Base-by-base conservation (phyloP, 1,140 invertebrate species). In the Batillaria attramentaria region DNA sequence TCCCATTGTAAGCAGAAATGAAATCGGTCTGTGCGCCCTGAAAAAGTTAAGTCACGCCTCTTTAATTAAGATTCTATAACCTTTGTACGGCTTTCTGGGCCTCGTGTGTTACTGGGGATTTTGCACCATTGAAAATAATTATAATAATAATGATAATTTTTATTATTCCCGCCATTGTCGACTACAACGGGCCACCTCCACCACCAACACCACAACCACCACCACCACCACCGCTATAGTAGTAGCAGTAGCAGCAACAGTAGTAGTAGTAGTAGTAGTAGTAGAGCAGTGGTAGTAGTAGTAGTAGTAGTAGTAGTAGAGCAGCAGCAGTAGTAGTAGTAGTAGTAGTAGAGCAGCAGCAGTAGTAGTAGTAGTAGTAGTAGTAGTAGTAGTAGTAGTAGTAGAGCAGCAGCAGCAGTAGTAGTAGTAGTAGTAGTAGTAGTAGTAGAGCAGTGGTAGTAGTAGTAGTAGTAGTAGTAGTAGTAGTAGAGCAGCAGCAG, bases 201-300 rank as follows among this genome's bases (percentile, higher is more conserved):
- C n/a, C n/a, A n/a, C n/a, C n/a, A n/a, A n/a, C n/a, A n/a, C n/a
- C n/a, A n/a, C n/a, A n/a, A n/a, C n/a, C n/a, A n/a, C n/a, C n/a
- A n/a, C n/a, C n/a, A n/a, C n/a, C n/a, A n/a, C n/a, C n/a, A n/a
- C n/a, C n/a, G n/a, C n/a, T n/a, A n/a, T 66, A 66, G 62, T 66
- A 35, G 62, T 66, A 66, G 62, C 28, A 66, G 62, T 66, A 66
- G 62, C 31, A 66, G 62, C 31, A 66, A 16, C 31, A 66, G 62
- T 66, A 35, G 62, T 66, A 66, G 62, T 66, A 66, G 62, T 66
- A 66, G 62, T 66, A 66, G 62, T 66, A 66, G 62, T 66, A 66
- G 62, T 66, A 66, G 62, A 28, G 62, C 28, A 66, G 62, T 66
- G 28, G 62, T 66, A 66, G 62, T 35, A 66, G 62, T 35, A 66